Percentiles rank a stretch among this genome's conserved stretches.
Conservation (phyloP, 2,888 invertebrate species). For the Athalia rosae region DNA sequence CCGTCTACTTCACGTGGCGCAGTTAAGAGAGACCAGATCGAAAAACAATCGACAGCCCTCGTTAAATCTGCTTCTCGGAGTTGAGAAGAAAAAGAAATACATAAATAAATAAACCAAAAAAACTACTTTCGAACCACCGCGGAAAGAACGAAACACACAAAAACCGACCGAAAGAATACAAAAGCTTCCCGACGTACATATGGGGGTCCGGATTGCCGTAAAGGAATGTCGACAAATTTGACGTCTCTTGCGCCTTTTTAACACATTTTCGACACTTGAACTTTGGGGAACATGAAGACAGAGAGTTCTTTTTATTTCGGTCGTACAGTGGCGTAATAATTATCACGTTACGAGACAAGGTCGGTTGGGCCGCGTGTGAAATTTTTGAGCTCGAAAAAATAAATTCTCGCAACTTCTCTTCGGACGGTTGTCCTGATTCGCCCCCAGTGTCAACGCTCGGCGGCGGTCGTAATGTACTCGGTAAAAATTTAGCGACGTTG, state of each 20-base stretch:
- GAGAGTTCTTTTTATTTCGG: neutral
- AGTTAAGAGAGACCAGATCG: neutral
- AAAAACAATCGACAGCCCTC: conserved; percentile 20
- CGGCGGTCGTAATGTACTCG: too few species aligned
- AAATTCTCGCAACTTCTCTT: neutral
- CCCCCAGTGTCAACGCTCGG: too few species aligned
- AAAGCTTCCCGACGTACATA: too few species aligned
- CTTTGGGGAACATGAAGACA: neutral
- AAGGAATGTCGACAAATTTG: conserved; percentile 14
- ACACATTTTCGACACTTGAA: neutral
- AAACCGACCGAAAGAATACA: too few species aligned
- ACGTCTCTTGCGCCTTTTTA: neutral
- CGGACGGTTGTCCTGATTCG: too few species aligned
- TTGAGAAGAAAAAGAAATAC: neutral
- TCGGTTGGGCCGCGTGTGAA: neutral
- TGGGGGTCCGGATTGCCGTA: neutral
- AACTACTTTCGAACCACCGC: neutral
- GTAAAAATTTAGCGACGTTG: neutral
- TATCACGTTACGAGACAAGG: neutral
- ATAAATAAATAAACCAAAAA: too few species aligned
- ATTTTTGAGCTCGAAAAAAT: neutral
- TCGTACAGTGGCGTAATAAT: neutral
- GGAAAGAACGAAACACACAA: neutral
- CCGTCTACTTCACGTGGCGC: neutral
- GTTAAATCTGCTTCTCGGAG: neutral